Base-by-base conservation (phyloP, 1,140 invertebrate genomes). In the Limonius californicus region DNA sequence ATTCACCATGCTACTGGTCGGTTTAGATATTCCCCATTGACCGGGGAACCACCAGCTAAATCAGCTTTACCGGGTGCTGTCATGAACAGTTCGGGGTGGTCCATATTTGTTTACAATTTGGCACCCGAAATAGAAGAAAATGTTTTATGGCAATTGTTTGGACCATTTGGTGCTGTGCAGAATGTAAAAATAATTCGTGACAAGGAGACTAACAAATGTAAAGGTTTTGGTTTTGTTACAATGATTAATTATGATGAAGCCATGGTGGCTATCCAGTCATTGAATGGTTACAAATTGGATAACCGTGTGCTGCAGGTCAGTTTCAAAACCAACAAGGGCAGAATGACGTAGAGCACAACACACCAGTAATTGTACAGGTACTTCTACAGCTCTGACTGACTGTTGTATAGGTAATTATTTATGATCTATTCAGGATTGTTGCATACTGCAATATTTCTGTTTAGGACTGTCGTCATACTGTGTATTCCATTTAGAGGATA, bases 211-310 rank as follows among this genome's bases (percentile, higher is more conserved):
- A 96, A 97, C 82, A 99, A 99, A 81, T 99, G 97, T 86, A 99
- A 98, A 82, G 97, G 97, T 69, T 99, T 98, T 78, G 97, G 95
- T n/a, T 98, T 99, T 80, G 96, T 99, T 61, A 98, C 95, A 58
- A 99, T 99, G 97, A 98, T 95, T 72, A 98, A 98, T 80, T 99
- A 99, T 81, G 96, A 99, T 78, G 97, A 99, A 77, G 95, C 96
- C 11, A 87, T 97, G 20, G 90, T 97, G 63, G 97, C 97, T 57
- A 98, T 99, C 72, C 94, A 97, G 79, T 95, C 93, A 63, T 85
- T 99, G 61, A 99, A 99, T 80, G 97, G 97, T 56, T 98, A 97
- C 81, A 95, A 94, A 65, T 84, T 99, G 67, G 95, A 94, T 72
- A 98, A 97, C 81, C 87, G 97, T 58, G 94, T 98, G 64, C 87